These are phyloP conservation scores for Furcula furcula DNA, from an alignment of 2,888 invertebrate species.

Conservation along the genomic window DNA sequence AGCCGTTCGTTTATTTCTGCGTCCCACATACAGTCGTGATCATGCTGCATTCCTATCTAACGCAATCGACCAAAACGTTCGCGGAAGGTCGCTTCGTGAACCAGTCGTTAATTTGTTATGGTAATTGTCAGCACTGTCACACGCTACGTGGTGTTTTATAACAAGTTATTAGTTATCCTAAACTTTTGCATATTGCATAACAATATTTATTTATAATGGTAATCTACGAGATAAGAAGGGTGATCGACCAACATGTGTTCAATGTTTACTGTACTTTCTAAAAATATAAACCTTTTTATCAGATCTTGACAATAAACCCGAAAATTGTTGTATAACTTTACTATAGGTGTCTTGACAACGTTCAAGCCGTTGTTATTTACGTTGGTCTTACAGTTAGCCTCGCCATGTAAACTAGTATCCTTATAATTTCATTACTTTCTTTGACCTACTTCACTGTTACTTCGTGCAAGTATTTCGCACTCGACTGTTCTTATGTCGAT, in stretches of 20 bases:
- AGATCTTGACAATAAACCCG: slow-evolving; percentile 29
- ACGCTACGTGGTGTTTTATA: neutral
- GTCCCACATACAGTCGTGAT: slow-evolving; percentile 59
- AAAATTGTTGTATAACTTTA: slow-evolving; percentile 12
- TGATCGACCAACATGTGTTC: slow-evolving; percentile 5
- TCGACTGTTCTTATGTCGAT: slow-evolving; percentile 18
- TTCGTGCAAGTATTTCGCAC: slow-evolving; percentile 14
- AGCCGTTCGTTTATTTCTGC: slow-evolving; percentile 41
- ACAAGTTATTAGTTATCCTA: neutral
- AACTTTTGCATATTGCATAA: neutral
- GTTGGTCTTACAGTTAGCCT: slow-evolving; percentile 1
- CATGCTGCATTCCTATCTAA: slow-evolving; percentile 60
- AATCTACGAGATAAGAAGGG: neutral
- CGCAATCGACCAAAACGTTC: slow-evolving; percentile 54
- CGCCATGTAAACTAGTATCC: slow-evolving; percentile 27
- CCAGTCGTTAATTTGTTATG: slow-evolving; percentile 24
- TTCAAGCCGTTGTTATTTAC: slow-evolving; percentile 5
- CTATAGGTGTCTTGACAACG: slow-evolving; percentile 1
- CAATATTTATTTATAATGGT: neutral
- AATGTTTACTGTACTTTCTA: slow-evolving; percentile 27
- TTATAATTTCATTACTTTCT: slow-evolving; percentile 33
- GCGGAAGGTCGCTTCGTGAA: slow-evolving; percentile 48
- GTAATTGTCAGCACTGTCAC: slow-evolving; percentile 9
- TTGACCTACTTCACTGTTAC: slow-evolving; percentile 25
- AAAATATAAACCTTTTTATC: slow-evolving; percentile 25